phyloP scores from a whole-genome alignment of 1,140 invertebrate genomes.

The Radopholus similis region DNA sequence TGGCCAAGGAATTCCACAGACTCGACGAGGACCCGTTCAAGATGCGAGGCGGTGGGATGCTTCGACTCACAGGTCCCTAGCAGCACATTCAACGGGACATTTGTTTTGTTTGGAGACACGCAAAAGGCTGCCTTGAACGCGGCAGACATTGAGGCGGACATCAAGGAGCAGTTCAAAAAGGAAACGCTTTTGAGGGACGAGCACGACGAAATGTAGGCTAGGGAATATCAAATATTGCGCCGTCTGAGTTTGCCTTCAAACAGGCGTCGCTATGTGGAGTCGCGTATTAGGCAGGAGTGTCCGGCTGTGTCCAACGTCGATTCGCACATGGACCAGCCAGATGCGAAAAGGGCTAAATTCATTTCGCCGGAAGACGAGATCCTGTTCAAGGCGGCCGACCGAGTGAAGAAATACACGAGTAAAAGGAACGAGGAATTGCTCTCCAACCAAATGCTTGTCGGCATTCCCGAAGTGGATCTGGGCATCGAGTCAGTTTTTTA shows the following conservation, averaged over 20 bases:
- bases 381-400: conserved; percentile 42
- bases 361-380: conserved; percentile 9
- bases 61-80: conserved; percentile 29
- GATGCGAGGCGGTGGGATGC: conserved; percentile 50
- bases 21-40: conserved; percentile 54
- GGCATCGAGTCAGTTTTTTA: conserved; percentile 77
- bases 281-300: conserved; percentile 14
- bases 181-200: conserved; percentile 57
- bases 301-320: background rate
- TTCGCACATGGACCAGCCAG: background rate
- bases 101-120: conserved; percentile 18
- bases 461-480: conserved; percentile 98
- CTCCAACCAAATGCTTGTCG: conserved; percentile 98
- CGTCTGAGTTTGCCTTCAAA: background rate
- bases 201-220: conserved; percentile 52
- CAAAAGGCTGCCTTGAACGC: conserved; percentile 49
- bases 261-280: conserved; percentile 37
- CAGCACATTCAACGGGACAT: background rate
- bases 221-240: background rate
- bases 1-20: conserved; percentile 47
- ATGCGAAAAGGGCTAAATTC: background rate
- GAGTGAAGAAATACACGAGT: conserved; percentile 40
- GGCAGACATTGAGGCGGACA: conserved; percentile 53
- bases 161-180: conserved; percentile 58
- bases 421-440: conserved; percentile 94